Base-by-base conservation (phyloP, 2,113 vertebrate species). In the Eptesicus fuscus region DNA sequence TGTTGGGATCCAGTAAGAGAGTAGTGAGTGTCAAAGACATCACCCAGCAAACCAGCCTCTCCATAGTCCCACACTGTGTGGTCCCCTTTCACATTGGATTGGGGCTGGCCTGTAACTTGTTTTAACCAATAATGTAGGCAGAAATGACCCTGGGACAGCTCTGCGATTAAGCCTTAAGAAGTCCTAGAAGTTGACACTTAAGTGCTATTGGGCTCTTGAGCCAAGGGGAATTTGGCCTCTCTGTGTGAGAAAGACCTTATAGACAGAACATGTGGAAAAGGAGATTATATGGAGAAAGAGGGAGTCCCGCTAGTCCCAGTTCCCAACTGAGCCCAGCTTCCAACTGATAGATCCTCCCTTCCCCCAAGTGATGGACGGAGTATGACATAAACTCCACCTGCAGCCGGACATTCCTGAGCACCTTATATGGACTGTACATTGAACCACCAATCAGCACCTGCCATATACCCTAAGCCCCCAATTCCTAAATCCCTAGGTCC, bases 11-110 rank as follows among this genome's bases (percentile, higher is more conserved):
- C 8, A 3, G 40, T 65, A n/a, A 47, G 35, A 11, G 25, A 7
- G 1, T 8, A 67, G n/a, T 13, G 11, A 32, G 30, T 42, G n/a
- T 59, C 37, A 7, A 7, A 37, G 30, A 30, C 22, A 23, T 47
- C 10, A 40, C 28, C 40, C 40, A 20, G 44, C 17, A 9, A 88
- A 35, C 17, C 22, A 35, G 30, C 25, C 23, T 88, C 35, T 23
- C 23, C 1, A 18, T 0, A 6, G 70, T 6, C 63, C n/a, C 4
- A 0, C 7, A 28, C 32, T 22, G 18, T n/a, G 12, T 17, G 35
- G 8, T 17, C 32, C 7, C 59, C 82, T 49, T 47, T 53, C 42
- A 40, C 40, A 7, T 2, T 42, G 44, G 76, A 65, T 59, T 25
- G 67, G 28, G 40, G 76, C 42, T 83, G 47, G 30, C 11, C 18